Evolutionary conservation across 2,797 vertebrate genomes (phyloP).

Genomic region (Notolabrus celidotus): DNA sequence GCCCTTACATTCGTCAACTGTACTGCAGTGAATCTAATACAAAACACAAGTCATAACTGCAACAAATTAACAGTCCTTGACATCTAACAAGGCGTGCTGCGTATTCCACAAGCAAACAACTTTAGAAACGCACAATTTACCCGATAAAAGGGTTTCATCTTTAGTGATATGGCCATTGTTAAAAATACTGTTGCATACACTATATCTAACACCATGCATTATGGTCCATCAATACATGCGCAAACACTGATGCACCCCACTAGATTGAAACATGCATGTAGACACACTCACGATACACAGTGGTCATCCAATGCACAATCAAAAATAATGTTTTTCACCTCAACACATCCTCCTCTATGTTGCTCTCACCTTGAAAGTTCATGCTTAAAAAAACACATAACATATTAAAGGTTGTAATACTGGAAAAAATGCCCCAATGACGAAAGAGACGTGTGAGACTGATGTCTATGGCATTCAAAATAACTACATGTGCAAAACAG

Average conservation of each 20-base stretch:
- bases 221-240: no score
- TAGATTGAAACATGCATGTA: neutral
- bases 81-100: slow-evolving; percentile 4
- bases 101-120: neutral
- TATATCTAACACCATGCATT: neutral
- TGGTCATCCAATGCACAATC: neutral
- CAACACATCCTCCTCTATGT: neutral
- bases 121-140: slow-evolving; percentile 6
- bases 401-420: no score
- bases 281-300: neutral
- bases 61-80: slow-evolving; percentile 34
- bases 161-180: neutral
- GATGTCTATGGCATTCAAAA: no score
- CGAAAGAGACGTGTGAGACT: no score
- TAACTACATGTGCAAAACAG: no score
- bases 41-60: slow-evolving; percentile 23
- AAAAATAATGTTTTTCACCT: no score
- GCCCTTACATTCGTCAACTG: slow-evolving; percentile 34
- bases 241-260: neutral
- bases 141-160: neutral
- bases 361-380: slow-evolving; percentile 5
- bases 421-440: no score
- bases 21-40: slow-evolving; percentile 26
- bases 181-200: neutral
- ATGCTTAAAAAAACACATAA: no score